Conservation (phyloP, 2,113 vertebrate species). For the Cynopterus brachyotis region DNA sequence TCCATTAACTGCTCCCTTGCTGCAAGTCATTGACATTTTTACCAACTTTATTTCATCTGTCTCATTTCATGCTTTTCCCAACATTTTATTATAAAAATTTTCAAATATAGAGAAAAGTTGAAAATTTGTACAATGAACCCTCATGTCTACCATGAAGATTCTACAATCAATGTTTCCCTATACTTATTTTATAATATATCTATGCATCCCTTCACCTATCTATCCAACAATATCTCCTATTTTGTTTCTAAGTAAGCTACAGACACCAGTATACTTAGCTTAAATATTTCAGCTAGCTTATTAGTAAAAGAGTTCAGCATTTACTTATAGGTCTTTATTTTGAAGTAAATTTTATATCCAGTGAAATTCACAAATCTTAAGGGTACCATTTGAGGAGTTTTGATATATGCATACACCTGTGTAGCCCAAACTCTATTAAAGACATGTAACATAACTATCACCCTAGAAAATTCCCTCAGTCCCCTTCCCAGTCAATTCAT, state of each 20-base stretch:
- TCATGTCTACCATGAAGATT: neutral
- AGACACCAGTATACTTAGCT: neutral
- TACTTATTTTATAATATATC: neutral
- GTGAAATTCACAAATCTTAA: slow-evolving; percentile 25
- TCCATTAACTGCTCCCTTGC: neutral
- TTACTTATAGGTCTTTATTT: slow-evolving; percentile 3
- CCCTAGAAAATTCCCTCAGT: neutral
- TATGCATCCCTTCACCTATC: neutral
- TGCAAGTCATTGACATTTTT: slow-evolving; percentile 15
- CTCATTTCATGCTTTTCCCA: neutral
- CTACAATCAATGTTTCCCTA: slow-evolving; percentile 8
- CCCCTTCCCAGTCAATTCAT: neutral
- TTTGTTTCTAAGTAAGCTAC: neutral
- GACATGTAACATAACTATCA: neutral
- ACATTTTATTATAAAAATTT: slow-evolving; percentile 21
- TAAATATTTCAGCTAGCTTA: neutral
- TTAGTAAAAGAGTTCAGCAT: neutral
- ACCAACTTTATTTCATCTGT: slow-evolving; percentile 6
- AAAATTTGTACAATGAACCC: slow-evolving; percentile 7
- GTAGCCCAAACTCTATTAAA: neutral
- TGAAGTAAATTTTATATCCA: slow-evolving; percentile 16
- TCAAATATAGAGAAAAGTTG: slow-evolving; percentile 18
- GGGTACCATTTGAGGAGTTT: neutral
- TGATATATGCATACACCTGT: neutral
- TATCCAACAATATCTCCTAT: neutral